phyloP scores from a whole-genome alignment of 2,113 vertebrate genomes.

The Tetraodon nigroviridis region DNA sequence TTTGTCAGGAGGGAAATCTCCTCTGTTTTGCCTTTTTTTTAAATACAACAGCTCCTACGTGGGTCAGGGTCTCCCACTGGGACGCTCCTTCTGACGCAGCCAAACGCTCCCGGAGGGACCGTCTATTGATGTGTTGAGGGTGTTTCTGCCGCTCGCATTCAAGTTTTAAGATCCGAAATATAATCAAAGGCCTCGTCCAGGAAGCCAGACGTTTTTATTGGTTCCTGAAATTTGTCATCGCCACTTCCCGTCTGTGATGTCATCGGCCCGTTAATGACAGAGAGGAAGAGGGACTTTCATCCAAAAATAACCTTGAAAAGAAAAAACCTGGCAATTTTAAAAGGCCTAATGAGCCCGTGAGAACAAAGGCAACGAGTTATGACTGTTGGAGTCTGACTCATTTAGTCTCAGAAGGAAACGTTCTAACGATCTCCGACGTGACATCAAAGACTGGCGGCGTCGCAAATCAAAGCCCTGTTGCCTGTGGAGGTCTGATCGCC shows the following conservation, averaged over 20 bases:
- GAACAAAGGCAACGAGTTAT: conserved; percentile 27
- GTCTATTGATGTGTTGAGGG: too few species aligned
- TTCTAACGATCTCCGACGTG: conserved; percentile 25
- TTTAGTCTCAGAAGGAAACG: conserved; percentile 38
- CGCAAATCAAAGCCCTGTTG: conserved; percentile 21
- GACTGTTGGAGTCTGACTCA: conserved; percentile 47
- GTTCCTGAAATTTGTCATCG: conserved; percentile 62
- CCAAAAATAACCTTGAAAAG: conserved; percentile 55
- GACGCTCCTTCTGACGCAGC: not conserved
- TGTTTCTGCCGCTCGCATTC: conserved; percentile 18
- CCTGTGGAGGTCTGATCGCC: conserved; percentile 17
- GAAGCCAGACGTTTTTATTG: conserved; percentile 59
- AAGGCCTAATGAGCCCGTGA: conserved; percentile 42
- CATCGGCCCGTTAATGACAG: conserved; percentile 59
- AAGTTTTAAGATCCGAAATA: not conserved
- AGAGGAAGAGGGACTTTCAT: conserved; percentile 47
- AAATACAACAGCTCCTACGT: conserved; percentile 32
- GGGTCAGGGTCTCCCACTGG: conserved; percentile 6
- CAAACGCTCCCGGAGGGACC: too few species aligned
- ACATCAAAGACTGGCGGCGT: conserved; percentile 29
- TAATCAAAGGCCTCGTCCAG: conserved; percentile 30
- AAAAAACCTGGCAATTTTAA: conserved; percentile 26
- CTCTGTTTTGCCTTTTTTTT: conserved; percentile 33
- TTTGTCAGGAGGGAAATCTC: conserved; percentile 41
- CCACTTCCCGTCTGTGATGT: conserved; percentile 66